Conservation (phyloP, 64 coral and sea anemone species). For the Montipora capricornis region DNA sequence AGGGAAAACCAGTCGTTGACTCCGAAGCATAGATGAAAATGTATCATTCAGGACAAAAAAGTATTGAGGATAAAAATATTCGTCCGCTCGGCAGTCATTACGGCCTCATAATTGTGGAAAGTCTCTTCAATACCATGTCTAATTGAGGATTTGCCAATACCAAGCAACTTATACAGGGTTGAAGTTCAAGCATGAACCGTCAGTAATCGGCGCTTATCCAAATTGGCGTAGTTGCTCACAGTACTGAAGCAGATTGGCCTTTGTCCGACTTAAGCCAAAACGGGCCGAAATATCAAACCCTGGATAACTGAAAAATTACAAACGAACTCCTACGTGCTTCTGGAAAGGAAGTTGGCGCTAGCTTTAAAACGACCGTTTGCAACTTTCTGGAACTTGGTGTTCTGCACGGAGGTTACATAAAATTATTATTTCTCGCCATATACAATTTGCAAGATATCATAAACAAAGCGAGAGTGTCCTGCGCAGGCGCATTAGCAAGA, state of each 20-base stretch:
- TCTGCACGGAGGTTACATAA: constrained; percentile 8
- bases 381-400: neutral
- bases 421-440: constrained; percentile 1
- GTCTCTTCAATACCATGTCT: neutral
- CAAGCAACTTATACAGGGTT: neutral
- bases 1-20: neutral
- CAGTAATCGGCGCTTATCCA: neutral
- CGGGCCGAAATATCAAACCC: neutral
- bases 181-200: neutral
- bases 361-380: neutral
- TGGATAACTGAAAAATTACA: too few species aligned
- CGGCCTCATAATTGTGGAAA: neutral
- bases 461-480: constrained; percentile 3
- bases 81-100: neutral
- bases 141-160: neutral
- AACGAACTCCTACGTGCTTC: neutral
- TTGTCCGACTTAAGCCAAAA: neutral
- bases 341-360: neutral
- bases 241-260: neutral
- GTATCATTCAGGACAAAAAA: constrained; percentile 22
- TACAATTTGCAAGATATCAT: constrained; percentile 10
- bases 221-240: neutral
- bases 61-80: constrained; percentile 12
- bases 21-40: neutral
- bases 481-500: constrained; percentile 4